phyloP scores from a whole-genome alignment of 1,140 invertebrate species.

The Temnothorax nylanderi region DNA sequence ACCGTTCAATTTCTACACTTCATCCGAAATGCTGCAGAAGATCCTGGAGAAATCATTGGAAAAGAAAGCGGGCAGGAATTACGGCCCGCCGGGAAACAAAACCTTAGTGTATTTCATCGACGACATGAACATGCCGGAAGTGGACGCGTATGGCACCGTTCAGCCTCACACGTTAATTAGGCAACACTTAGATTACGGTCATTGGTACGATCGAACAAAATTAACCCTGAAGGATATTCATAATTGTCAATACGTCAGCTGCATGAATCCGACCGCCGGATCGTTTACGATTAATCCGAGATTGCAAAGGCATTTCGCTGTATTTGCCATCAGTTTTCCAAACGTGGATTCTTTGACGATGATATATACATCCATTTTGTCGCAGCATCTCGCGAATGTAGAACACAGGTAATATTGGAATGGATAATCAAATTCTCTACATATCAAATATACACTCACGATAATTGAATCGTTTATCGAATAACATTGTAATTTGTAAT shows the following conservation, averaged over 20 bases:
- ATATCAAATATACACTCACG: background rate
- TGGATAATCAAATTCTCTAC: slow-evolving; percentile 6
- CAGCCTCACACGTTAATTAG: slow-evolving; percentile 98
- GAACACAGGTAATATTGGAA: slow-evolving; percentile 88
- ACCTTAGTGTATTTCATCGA: slow-evolving; percentile 98
- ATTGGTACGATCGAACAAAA: slow-evolving; percentile 97
- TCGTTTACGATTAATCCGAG: slow-evolving; percentile 98
- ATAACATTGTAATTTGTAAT: background rate
- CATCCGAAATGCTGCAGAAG: slow-evolving; percentile 98
- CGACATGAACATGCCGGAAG: slow-evolving; percentile 99
- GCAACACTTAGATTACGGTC: slow-evolving; percentile 97
- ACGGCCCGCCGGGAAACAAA: slow-evolving; percentile 97
- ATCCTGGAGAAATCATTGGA: slow-evolving; percentile 98
- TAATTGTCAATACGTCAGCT: slow-evolving; percentile 98
- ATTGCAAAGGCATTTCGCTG: slow-evolving; percentile 96
- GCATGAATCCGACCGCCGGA: slow-evolving; percentile 99
- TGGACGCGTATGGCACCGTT: slow-evolving; percentile 97
- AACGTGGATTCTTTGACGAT: slow-evolving; percentile 93
- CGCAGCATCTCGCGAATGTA: slow-evolving; percentile 93
- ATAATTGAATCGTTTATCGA: background rate
- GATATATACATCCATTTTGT: slow-evolving; percentile 95
- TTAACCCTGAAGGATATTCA: slow-evolving; percentile 97
- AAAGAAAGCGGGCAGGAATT: slow-evolving; percentile 98
- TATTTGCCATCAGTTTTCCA: slow-evolving; percentile 97
- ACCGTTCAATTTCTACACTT: slow-evolving; percentile 98